These are phyloP conservation scores for Nomada ferruginata DNA, from an alignment of 2,888 invertebrate genomes.

Conservation along the genomic window DNA sequence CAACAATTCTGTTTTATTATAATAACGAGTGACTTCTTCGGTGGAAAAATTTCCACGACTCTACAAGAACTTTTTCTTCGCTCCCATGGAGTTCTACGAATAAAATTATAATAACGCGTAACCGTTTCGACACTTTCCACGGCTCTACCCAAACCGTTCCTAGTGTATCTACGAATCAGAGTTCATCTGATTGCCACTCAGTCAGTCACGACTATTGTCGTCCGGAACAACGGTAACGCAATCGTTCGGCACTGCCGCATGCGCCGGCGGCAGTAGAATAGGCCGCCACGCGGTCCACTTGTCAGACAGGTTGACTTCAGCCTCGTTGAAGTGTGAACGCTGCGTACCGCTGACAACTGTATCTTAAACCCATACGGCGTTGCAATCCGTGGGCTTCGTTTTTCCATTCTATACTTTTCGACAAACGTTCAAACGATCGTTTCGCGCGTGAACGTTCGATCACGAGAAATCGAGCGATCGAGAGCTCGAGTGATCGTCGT, in stretches of 20 bases:
- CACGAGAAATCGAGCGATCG: conserved; percentile 18
- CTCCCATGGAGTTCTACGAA: no score
- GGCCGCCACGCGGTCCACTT: conserved; percentile 11
- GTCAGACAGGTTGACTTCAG: conserved; percentile 47
- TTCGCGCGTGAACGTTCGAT: conserved; percentile 2
- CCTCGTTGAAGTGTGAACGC: conserved; percentile 45
- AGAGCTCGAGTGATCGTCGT: conserved; percentile 46
- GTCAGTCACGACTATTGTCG: neutral
- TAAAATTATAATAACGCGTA: no score
- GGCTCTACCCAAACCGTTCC: no score
- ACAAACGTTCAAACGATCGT: conserved; percentile 20
- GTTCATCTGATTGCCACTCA: neutral
- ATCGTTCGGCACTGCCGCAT: neutral
- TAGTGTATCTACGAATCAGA: no score
- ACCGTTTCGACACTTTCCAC: no score
- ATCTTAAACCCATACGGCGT: conserved; percentile 25
- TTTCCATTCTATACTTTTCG: conserved; percentile 7
- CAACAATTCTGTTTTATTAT: no score
- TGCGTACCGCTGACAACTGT: conserved; percentile 46
- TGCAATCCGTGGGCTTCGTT: conserved; percentile 7
- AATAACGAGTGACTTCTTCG: no score
- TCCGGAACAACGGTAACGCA: neutral
- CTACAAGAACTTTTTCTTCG: no score
- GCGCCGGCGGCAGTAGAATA: conserved; percentile 32
- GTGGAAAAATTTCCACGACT: no score